Base-by-base conservation (phyloP, 2,888 invertebrate genomes). In the Calliopum simillimum region DNA sequence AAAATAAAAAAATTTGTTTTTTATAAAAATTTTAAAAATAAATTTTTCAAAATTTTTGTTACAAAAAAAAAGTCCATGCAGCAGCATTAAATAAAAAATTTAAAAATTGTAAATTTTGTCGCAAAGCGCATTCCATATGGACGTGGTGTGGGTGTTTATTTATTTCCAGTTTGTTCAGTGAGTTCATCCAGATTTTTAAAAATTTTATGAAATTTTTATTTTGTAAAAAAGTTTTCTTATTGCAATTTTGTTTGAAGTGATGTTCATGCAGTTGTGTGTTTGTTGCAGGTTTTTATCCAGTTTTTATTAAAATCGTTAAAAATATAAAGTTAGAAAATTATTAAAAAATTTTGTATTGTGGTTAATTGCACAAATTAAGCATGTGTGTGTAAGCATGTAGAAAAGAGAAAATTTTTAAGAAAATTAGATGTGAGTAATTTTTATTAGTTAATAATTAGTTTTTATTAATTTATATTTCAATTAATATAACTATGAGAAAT, bases 231-330 rank as follows among this genome's bases (percentile, higher is more conserved):
- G 23, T 53, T 63, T 62, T 14, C 75, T 53, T 23, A 64, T 68
- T 69, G 64, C 56, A 49, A 41, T 65, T 51, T 64, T 63, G 47
- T 16, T 77, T 72, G 76, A 77, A 78, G 77, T 78, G 78, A 79
- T 76, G 71, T 71, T 75, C 71, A 69, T 73, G 70, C 68, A 70
- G 55, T 61, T 33, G 5, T 33, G 33, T 33, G 33, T 33, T 33
- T 8, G 33, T 33, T 33, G 33, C 33, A 33, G 33, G 33, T 68
- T 25, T 62, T 68, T 51, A 19, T 51, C 51, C 53, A 69, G 58
- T 63, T 58, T 69, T 62, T 69, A 63, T 64, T 63, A 63, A 63
- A 62, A 62, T 56, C 63, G 63, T 63, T 69, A 63, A 56, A 69
- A 64, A 19, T 58, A 69, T 58, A 59, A 63, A 33, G 33, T 6